Evolutionary conservation across 1,140 invertebrate genomes (phyloP).

Genomic region (Drosophila sp.): DNA sequence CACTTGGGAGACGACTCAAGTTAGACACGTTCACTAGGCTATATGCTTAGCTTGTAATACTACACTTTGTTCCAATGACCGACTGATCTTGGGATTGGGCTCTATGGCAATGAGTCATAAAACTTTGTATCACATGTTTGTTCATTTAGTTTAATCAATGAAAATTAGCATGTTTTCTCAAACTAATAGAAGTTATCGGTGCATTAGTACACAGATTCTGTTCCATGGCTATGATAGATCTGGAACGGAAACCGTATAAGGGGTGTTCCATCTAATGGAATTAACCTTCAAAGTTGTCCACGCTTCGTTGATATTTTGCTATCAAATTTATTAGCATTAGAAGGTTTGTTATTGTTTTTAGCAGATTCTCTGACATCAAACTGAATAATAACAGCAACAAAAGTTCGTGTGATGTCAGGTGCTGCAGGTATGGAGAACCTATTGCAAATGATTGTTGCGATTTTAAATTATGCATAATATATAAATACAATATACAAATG

Average conservation of each 20-base stretch:
- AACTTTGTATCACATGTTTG: constrained; percentile 55
- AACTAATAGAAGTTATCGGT: background rate
- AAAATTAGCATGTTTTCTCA: constrained; percentile 63
- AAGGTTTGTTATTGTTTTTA: constrained; percentile 23
- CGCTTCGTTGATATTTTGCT: constrained; percentile 53
- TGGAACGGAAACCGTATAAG: constrained; percentile 28
- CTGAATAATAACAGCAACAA: background rate
- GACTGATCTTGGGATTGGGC: constrained; percentile 36
- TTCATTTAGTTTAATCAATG: constrained; percentile 51
- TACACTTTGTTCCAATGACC: constrained; percentile 40
- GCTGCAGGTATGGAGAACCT: constrained; percentile 28
- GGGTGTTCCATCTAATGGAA: constrained; percentile 28
- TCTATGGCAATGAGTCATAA: constrained; percentile 49
- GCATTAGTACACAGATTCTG: constrained; percentile 36
- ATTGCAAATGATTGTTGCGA: constrained; percentile 49
- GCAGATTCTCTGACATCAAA: constrained; percentile 23
- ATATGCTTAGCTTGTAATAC: constrained; percentile 27
- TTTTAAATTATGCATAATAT: constrained; percentile 70
- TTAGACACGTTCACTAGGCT: constrained; percentile 12
- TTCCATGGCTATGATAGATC: constrained; percentile 40
- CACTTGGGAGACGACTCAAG: constrained; percentile 31
- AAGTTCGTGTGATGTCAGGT: constrained; percentile 19
- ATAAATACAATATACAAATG: constrained; percentile 32
- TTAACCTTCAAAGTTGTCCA: constrained; percentile 57
- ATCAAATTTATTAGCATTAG: constrained; percentile 37